phyloP scores from a whole-genome alignment of 2,888 invertebrate genomes.

The Pediacus dermestoides region DNA sequence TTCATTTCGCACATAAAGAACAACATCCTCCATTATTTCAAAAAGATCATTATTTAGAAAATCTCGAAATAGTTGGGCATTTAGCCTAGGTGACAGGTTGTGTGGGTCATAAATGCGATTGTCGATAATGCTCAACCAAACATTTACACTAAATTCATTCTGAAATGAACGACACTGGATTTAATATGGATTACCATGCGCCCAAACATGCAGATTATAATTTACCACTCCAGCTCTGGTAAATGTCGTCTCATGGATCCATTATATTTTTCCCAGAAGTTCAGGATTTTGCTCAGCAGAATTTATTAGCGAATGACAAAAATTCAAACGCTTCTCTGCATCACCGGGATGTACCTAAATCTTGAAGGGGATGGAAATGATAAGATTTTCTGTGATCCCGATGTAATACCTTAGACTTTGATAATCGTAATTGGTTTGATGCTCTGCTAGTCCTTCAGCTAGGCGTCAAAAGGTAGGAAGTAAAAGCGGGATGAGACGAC shows the following conservation, averaged over 20 bases:
- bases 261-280: background rate
- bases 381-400: conserved; percentile 1
- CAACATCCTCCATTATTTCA: background rate
- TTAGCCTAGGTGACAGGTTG: background rate
- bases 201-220: conserved; percentile 1
- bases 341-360: conserved; percentile 1
- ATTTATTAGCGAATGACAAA: background rate
- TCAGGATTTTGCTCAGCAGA: background rate
- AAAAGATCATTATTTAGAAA: background rate
- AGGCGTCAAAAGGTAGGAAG: no score
- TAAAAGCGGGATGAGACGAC: no score
- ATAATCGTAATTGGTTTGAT: no score
- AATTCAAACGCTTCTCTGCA: background rate
- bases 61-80: background rate
- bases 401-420: conserved; percentile 31
- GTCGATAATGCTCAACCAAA: conserved; percentile 1
- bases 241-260: conserved; percentile 1
- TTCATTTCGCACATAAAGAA: background rate
- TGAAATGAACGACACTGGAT: background rate
- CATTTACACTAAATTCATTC: background rate
- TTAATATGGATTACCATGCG: background rate
- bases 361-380: background rate
- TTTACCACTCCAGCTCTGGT: no score
- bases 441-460: no score
- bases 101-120: background rate